Evolutionary conservation across 2,888 invertebrate species (phyloP), one percentile per base, ranked within the genome.

Genomic region (Choreutis nemorana): DNA sequence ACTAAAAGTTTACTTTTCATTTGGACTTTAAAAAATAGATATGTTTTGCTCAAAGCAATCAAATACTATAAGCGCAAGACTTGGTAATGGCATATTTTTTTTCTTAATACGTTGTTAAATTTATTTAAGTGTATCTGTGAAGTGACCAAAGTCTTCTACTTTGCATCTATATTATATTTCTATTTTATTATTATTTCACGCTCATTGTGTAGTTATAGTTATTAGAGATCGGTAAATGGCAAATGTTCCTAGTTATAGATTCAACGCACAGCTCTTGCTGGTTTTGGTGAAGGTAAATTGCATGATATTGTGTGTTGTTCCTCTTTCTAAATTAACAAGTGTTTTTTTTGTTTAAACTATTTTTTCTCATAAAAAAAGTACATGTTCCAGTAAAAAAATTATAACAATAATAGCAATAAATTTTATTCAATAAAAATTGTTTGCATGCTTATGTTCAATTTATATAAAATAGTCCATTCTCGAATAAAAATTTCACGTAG

Each of bases 241-340:
- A 44, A 44, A 48, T 50, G 48, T 43, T 47, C 33, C 45, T 48
- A 31, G 55, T 58, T 62, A 45, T 67, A 67, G 66, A 50, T 51
- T 47, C 62, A 44, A 39, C 52, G 50, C 45, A 48, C 63, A 51
- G 56, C 63, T 62, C 55, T 48, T 55, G 64, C 66, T 46, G 67
- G 68, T 71, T 63, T 54, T 48, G 73, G 73, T 72, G 48, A 71
- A 73, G 78, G 78, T 75, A 77, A 71, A 59, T 50, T 67, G 78
- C 78, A 77, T 75, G 77, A 40, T 47, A 50, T 8, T 6, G 55
- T 41, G n/a, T 42, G 55, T 63, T 26, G 60, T 52, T 35, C 68
- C 63, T 75, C 72, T 52, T 40, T 28, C 38, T 54, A 50, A 57
- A 36, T 52, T 45, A 45, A 40, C 37, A 47, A 48, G 50, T 44